These are phyloP conservation scores for Lasioglossum malachurum DNA, from an alignment of 2,888 invertebrate species.

Conservation along the genomic window DNA sequence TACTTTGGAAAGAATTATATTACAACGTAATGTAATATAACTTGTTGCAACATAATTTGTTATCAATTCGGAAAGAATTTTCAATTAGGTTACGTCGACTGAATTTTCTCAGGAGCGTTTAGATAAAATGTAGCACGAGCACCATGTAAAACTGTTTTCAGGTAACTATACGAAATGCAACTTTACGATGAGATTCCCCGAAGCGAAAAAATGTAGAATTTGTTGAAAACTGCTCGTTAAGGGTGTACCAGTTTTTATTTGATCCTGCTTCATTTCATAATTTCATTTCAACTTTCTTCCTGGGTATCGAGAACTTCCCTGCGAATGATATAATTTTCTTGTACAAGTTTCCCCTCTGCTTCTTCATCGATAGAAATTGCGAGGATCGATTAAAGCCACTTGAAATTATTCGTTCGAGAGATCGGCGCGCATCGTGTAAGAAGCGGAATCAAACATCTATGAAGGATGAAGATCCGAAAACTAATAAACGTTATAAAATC, in stretches of 20 bases:
- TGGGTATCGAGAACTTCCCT: not conserved
- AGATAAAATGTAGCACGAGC: not conserved
- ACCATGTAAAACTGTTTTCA: not conserved
- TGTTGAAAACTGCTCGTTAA: constrained; percentile 17
- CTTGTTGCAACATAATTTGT: not conserved
- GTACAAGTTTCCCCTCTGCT: not conserved
- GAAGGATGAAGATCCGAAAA: not conserved
- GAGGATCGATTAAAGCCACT: not conserved
- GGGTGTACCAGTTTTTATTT: not conserved
- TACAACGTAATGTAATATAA: too few species aligned
- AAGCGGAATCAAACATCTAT: not conserved
- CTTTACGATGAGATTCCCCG: not conserved
- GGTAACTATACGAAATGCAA: not conserved
- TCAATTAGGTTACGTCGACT: not conserved
- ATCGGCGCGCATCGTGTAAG: not conserved
- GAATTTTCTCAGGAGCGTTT: not conserved
- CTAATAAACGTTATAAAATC: not conserved
- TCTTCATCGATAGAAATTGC: not conserved
- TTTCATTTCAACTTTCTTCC: constrained; percentile 15
- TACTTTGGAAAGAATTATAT: not conserved
- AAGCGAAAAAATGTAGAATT: not conserved
- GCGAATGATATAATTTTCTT: constrained; percentile 6
- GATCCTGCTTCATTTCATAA: not conserved
- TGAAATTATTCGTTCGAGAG: constrained; percentile 3
- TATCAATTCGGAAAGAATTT: not conserved